These are phyloP conservation scores for Phrynocephalus forsythii DNA, from an alignment of 2,797 vertebrate species.

Conservation along the genomic window DNA sequence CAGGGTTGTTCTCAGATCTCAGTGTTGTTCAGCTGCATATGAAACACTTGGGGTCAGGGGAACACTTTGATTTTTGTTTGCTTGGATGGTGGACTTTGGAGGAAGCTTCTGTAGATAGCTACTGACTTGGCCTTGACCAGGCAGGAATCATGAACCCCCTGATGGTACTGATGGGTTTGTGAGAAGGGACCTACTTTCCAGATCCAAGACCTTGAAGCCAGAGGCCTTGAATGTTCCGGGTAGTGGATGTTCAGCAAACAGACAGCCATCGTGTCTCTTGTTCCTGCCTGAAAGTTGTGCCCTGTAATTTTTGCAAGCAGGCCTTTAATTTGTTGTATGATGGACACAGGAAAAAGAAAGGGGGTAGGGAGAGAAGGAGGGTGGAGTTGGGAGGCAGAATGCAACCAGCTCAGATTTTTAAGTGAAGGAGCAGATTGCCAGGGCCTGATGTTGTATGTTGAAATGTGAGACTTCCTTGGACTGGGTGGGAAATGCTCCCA, in stretches of 20 bases:
- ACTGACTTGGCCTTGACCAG: background rate
- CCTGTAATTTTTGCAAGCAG: conserved; percentile 39
- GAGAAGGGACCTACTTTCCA: background rate
- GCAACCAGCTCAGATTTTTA: conserved; percentile 34
- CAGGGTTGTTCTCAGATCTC: conserved; percentile 20
- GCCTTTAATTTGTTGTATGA: conserved; percentile 39
- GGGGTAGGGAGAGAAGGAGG: conserved; percentile 15
- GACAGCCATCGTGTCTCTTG: conserved; percentile 15
- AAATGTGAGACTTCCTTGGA: background rate
- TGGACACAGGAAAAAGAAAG: conserved; percentile 29
- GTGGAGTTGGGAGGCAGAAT: conserved; percentile 21
- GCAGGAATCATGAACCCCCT: background rate
- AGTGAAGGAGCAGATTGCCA: conserved; percentile 12
- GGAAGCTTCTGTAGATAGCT: background rate
- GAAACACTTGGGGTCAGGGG: background rate
- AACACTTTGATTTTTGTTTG: background rate
- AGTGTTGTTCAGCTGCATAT: conserved; percentile 1
- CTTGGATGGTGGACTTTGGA: background rate
- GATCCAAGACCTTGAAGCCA: background rate
- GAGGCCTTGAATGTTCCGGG: background rate
- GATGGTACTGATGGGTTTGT: background rate
- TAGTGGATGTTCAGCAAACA: background rate
- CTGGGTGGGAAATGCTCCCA: background rate
- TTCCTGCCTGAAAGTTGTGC: conserved; percentile 25
- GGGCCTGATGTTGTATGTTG: background rate